Base-by-base conservation (phyloP, 2,797 vertebrate genomes). In the Enteromius trimaculatus region DNA sequence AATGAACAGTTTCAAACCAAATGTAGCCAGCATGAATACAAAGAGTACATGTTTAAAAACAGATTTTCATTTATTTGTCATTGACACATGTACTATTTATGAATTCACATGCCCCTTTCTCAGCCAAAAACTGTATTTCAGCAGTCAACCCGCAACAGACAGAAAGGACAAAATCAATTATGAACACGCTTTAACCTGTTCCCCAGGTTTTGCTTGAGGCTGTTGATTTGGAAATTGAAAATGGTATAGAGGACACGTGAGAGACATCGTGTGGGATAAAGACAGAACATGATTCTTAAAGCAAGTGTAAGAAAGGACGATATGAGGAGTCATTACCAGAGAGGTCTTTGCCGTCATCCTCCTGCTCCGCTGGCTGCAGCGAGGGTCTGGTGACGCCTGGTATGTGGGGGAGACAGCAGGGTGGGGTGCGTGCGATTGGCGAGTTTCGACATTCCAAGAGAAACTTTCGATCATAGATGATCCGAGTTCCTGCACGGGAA, bases 381-480 rank as follows among this genome's bases (percentile, higher is more conserved):
- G 89, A 90, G 81, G 88, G 92, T 86, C 89, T 91, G 91, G 94
- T 95, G 91, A 94, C 94, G 77, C 88, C 92, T 23, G 92, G 94
- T 88, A 93, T 96, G 92, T 93, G 94, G 84, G 94, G 94, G 80
- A 94, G 94, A 87, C 89, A 95, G 91, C 91, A 93, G 47, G 93
- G 94, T 49, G 90, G 95, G 64, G 90, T 95, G 89, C 86, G 89
- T 81, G 93, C 96, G 42, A 94, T 92, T 80, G 96, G 96, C 0
- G 96, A 98, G 91, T 95, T 98, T 88, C 96, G 95, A 91, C 96
- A 97, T 84, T 97, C 96, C 93, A 98, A 90, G 82, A 97, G 94
- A 91, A 97, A 98, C 92, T 97, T 98, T 91, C 92, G 94, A 93
- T 96, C 96, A 77, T 97, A 99, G 92, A 96, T 97, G 90, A 97